These are phyloP conservation scores for Microvelia longipes DNA, from an alignment of 1,140 invertebrate species.

Conservation along the genomic window DNA sequence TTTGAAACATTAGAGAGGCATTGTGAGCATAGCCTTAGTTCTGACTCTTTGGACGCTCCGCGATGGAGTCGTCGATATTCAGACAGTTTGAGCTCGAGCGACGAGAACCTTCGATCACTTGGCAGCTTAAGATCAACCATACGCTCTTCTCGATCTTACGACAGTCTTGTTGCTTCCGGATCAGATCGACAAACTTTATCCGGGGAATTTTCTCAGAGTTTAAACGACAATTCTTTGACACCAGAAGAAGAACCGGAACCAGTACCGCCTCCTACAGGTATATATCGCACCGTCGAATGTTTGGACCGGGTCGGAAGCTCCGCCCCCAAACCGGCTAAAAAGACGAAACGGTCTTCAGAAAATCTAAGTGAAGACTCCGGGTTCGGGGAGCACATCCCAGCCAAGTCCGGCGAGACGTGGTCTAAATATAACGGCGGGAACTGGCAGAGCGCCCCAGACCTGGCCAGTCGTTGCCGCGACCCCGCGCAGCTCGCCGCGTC, in stretches of 20 bases:
- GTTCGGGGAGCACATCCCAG: constrained; percentile 43
- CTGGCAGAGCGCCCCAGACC: constrained; percentile 24
- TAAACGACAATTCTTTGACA: constrained; percentile 18
- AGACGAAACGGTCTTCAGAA: constrained; percentile 39
- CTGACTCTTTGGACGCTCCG: constrained; percentile 37
- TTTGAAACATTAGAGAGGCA: constrained; percentile 62
- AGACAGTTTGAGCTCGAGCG: constrained; percentile 33
- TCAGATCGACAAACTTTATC: constrained; percentile 12
- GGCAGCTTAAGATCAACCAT: constrained; percentile 27
- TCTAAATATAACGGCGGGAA: constrained; percentile 23
- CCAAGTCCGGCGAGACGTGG: constrained; percentile 10
- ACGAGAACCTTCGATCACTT: constrained; percentile 32
- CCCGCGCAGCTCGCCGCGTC: constrained; percentile 7
- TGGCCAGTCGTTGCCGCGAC: constrained; percentile 12
- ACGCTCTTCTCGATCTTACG: constrained; percentile 34
- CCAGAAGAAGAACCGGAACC: constrained; percentile 11
- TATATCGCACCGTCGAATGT: constrained; percentile 25
- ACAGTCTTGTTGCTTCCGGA: constrained; percentile 28
- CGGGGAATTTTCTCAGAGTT: constrained; percentile 22
- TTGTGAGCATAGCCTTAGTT: constrained; percentile 36
- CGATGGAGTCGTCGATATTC: constrained; percentile 20
- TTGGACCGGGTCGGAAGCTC: constrained; percentile 14
- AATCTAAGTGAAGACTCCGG: constrained; percentile 60
- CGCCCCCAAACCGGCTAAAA: not conserved
- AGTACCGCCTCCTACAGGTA: constrained; percentile 9